phyloP scores from a whole-genome alignment of 2,113 vertebrate species.

The Coryphaenoides rupestris region DNA sequence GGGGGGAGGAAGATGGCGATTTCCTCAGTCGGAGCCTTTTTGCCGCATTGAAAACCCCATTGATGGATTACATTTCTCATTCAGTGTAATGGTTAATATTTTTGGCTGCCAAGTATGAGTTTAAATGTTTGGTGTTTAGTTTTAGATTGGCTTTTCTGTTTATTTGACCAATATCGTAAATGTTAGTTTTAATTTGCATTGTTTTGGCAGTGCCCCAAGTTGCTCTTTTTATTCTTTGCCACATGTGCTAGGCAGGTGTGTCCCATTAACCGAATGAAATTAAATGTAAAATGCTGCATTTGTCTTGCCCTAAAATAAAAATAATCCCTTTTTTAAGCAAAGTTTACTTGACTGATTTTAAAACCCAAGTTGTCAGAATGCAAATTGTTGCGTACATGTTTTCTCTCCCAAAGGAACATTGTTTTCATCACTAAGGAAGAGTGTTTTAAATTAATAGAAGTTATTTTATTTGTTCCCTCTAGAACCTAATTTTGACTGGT shows the following conservation, averaged over 20 bases:
- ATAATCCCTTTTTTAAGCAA: neutral
- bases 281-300: conserved; percentile 29
- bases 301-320: conserved; percentile 15
- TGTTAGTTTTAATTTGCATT: conserved; percentile 6
- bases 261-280: conserved; percentile 16
- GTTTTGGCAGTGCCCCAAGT: conserved; percentile 12
- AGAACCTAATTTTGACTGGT: too few species aligned
- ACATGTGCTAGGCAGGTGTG: conserved; percentile 32
- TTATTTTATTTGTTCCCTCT: too few species aligned
- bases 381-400: too few species aligned
- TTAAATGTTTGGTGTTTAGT: conserved; percentile 23
- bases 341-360: conserved; percentile 5
- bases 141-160: conserved; percentile 26
- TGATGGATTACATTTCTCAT: neutral
- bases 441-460: too few species aligned
- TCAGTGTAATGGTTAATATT: neutral
- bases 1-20: too few species aligned
- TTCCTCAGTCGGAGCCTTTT: too few species aligned
- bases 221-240: conserved; percentile 17
- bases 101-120: neutral
- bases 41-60: neutral
- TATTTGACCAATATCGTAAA: conserved; percentile 9
- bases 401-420: too few species aligned
- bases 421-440: too few species aligned
- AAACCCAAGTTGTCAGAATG: neutral